These are phyloP conservation scores for Melieria picta DNA, from an alignment of 2,888 invertebrate genomes.

Conservation along the genomic window DNA sequence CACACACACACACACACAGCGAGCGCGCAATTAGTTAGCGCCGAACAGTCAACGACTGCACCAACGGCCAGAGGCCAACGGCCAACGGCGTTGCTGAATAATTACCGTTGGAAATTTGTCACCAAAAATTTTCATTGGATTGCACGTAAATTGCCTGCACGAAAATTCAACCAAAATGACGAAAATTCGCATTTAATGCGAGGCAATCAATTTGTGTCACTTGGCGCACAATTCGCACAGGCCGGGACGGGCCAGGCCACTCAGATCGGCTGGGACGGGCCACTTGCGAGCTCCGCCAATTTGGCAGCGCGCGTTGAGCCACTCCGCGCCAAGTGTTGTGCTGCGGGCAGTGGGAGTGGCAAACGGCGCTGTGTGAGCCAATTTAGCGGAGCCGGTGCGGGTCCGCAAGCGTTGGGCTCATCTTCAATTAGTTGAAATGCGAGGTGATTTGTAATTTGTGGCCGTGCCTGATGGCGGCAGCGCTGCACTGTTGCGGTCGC, in stretches of 20 bases:
- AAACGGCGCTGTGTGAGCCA: neutral
- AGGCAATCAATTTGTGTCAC: conserved; percentile 31
- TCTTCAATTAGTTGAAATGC: conserved; percentile 33
- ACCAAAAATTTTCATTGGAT: conserved; percentile 18
- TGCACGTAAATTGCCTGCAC: conserved; percentile 41
- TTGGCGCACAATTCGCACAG: conserved; percentile 6
- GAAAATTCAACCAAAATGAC: conserved; percentile 41
- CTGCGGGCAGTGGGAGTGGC: neutral
- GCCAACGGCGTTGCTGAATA: conserved; percentile 24
- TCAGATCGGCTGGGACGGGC: neutral
- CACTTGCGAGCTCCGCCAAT: neutral
- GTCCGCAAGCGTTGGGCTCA: conserved; percentile 8
- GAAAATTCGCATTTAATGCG: conserved; percentile 41
- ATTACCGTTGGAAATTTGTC: conserved; percentile 45
- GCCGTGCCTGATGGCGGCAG: too few species aligned
- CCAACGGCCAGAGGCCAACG: neutral
- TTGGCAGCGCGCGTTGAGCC: neutral
- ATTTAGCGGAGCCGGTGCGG: neutral
- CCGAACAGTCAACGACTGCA: conserved; percentile 27
- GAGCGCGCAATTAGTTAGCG: neutral
- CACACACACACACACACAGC: neutral
- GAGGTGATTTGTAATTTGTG: conserved; percentile 28
- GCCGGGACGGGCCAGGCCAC: too few species aligned
- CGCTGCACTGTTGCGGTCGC: too few species aligned
- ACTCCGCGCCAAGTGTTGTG: neutral